Conservation (phyloP, 1,140 invertebrate species). For the Drosophila pruinosa region DNA sequence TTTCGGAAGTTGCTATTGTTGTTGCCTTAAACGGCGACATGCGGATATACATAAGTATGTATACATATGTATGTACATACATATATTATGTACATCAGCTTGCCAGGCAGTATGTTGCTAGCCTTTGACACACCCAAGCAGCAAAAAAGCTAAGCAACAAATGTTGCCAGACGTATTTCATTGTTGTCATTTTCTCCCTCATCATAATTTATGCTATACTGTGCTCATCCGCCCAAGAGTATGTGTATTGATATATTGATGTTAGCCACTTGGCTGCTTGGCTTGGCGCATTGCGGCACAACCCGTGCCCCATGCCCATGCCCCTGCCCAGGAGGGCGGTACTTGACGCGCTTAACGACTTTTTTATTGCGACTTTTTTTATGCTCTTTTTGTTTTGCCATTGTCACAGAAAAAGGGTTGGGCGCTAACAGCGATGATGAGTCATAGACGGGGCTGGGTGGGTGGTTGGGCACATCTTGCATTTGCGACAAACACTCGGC, state of each 20-base stretch:
- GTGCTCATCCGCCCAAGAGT: background rate
- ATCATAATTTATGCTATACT: slow-evolving; percentile 63
- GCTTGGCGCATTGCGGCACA: slow-evolving; percentile 32
- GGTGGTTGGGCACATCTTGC: background rate
- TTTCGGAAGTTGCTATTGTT: slow-evolving; percentile 14
- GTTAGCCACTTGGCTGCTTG: slow-evolving; percentile 2
- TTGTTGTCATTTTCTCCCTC: slow-evolving; percentile 13
- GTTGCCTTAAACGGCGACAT: slow-evolving; percentile 14
- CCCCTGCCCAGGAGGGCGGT: slow-evolving; percentile 14
- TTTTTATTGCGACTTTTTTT: slow-evolving; percentile 13
- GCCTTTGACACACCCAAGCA: slow-evolving; percentile 12
- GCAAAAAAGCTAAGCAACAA: background rate
- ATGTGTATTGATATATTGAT: slow-evolving; percentile 38
- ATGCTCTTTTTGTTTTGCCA: slow-evolving; percentile 4
- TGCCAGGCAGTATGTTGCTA: slow-evolving; percentile 56
- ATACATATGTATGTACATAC: background rate
- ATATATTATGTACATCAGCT: background rate
- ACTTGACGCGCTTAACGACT: slow-evolving; percentile 16
- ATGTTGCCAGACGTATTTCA: slow-evolving; percentile 66
- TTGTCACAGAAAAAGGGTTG: slow-evolving; percentile 15
- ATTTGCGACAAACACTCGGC: too few species aligned
- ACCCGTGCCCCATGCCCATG: too few species aligned
- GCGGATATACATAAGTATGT: background rate
- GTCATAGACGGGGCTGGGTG: slow-evolving; percentile 3
- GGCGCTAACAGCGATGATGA: slow-evolving; percentile 14